These are phyloP conservation scores for Catocala sponsa DNA, from an alignment of 2,888 invertebrate species.

Conservation along the genomic window DNA sequence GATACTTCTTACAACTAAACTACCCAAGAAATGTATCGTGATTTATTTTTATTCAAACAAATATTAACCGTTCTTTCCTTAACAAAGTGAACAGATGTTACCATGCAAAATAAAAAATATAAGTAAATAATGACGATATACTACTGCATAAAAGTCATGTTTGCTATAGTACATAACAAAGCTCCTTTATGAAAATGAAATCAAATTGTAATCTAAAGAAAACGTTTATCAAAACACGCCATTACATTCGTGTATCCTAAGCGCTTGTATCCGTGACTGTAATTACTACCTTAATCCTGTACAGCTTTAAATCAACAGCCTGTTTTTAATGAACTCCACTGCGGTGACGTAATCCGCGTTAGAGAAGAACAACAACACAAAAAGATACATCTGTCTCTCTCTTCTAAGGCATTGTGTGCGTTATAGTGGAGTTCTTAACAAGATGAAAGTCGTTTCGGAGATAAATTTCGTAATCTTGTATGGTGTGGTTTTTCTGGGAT, in stretches of 20 bases:
- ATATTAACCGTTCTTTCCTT: no score
- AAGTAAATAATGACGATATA: no score
- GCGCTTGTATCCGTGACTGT: conserved; percentile 38
- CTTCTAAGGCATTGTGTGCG: conserved; percentile 18
- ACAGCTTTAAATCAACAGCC: conserved; percentile 50
- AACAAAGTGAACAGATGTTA: no score
- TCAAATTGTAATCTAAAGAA: conserved; percentile 31
- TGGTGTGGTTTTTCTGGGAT: neutral
- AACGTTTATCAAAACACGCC: conserved; percentile 22
- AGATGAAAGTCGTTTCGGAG: conserved; percentile 21
- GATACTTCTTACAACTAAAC: no score
- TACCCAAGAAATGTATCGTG: no score
- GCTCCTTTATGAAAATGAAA: neutral
- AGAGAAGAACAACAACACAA: conserved; percentile 11
- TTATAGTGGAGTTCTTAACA: conserved; percentile 20
- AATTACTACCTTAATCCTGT: conserved; percentile 47
- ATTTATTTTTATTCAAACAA: no score
- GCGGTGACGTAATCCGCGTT: conserved; percentile 24
- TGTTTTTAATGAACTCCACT: conserved; percentile 48
- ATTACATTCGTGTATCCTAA: conserved; percentile 25
- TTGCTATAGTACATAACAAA: neutral
- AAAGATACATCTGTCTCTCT: conserved; percentile 9
- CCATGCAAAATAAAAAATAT: no score
- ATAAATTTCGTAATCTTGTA: conserved; percentile 20
- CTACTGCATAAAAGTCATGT: no score